Evolutionary conservation across 2,113 vertebrate genomes (phyloP).

Genomic region (Urocitellus parryii): DNA sequence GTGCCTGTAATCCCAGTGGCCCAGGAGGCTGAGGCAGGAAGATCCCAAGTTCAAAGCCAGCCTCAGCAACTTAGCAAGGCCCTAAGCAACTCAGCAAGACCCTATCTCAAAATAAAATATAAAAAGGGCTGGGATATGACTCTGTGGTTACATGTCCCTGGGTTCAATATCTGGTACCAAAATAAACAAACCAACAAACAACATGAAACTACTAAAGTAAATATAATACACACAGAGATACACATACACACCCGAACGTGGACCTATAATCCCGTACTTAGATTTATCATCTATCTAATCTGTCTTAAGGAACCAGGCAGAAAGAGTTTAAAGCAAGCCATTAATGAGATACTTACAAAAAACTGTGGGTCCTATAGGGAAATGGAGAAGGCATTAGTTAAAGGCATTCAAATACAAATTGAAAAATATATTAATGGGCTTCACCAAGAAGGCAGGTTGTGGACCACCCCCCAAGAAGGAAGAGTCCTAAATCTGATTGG

Average conservation of each 20-base stretch:
- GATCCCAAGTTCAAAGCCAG: no score
- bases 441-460: neutral
- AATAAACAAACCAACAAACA: no score
- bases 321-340: neutral
- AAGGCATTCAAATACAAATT: neutral
- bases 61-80: no score
- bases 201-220: neutral
- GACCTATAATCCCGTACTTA: neutral
- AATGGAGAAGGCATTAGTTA: neutral
- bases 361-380: neutral
- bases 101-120: no score
- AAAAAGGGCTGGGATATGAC: no score
- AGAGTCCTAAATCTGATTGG: neutral
- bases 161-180: no score
- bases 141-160: no score
- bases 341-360: neutral
- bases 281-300: neutral
- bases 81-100: no score
- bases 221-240: no score
- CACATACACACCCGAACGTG: neutral
- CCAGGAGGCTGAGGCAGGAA: no score
- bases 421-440: neutral
- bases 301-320: neutral
- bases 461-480: neutral
- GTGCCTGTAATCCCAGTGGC: no score